A percentile compares a stretch with the other conserved stretches of the same genome.
Evolutionary conservation across 2,888 invertebrate genomes (phyloP).

Genomic region (Macropis europaea): DNA sequence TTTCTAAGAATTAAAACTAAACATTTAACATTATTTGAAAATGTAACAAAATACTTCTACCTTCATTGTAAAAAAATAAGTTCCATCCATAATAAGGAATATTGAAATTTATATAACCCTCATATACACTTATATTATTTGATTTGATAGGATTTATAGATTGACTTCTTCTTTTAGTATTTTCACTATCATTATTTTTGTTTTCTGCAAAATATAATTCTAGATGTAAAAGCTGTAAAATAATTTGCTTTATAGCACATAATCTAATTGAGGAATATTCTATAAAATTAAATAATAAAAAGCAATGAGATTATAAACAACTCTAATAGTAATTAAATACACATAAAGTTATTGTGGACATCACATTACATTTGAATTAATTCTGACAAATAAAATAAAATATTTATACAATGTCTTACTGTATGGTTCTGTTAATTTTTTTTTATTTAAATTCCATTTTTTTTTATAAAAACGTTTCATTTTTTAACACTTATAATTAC

Average conservation of each 20-base stretch:
- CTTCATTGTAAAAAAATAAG: slow-evolving; percentile 88
- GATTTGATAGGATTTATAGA: slow-evolving; percentile 16
- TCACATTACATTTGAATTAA: not conserved
- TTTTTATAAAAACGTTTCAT: slow-evolving; percentile 8
- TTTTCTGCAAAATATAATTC: slow-evolving; percentile 2
- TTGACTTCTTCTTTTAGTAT: not conserved
- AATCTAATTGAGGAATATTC: too few species aligned
- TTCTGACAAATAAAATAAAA: not conserved
- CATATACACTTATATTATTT: slow-evolving; percentile 13
- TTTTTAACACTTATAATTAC: slow-evolving; percentile 24
- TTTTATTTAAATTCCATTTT: slow-evolving; percentile 24
- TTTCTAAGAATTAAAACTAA: not conserved
- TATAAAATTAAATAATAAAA: not conserved
- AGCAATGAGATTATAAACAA: too few species aligned
- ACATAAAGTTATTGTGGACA: too few species aligned
- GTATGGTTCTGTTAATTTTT: slow-evolving; percentile 12
- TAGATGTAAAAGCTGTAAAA: not conserved
- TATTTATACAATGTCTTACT: slow-evolving; percentile 25
- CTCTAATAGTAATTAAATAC: too few species aligned
- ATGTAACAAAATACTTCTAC: slow-evolving; percentile 73
- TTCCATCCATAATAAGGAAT: slow-evolving; percentile 86
- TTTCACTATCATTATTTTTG: not conserved
- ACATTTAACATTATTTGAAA: not conserved
- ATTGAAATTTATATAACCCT: slow-evolving; percentile 45
- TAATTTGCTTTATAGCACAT: too few species aligned